These are phyloP conservation scores for Troglohyphantes excavatus DNA, from an alignment of 2,888 invertebrate genomes.

Conservation along the genomic window DNA sequence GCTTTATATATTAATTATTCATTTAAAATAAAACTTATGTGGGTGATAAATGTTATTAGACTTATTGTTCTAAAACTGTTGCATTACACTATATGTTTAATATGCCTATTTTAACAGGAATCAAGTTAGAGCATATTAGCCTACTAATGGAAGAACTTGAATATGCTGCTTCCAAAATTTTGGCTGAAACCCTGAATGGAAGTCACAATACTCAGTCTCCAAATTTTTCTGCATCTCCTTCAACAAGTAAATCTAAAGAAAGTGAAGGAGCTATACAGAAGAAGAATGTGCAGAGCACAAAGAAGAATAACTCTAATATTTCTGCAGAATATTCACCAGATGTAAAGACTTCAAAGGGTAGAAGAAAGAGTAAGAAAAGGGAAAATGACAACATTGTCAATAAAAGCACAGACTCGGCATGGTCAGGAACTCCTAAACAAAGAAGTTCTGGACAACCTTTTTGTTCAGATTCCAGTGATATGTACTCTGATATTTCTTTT, in stretches of 20 bases:
- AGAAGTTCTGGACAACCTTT: background rate
- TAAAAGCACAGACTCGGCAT: background rate
- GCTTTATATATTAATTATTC: too few species aligned
- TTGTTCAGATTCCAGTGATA: conserved; percentile 28
- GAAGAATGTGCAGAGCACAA: conserved; percentile 23
- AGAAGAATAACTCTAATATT: conserved; percentile 5
- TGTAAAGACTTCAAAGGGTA: conserved; percentile 23
- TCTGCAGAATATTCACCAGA: background rate
- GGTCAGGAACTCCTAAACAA: conserved; percentile 30
- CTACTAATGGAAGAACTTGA: background rate
- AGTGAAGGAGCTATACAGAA: conserved; percentile 41
- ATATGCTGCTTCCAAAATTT: background rate
- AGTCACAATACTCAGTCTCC: background rate
- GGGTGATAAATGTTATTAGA: too few species aligned
- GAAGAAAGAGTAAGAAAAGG: conserved; percentile 30
- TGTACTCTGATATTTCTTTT: conserved; percentile 35
- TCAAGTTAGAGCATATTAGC: background rate
- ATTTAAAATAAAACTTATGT: too few species aligned
- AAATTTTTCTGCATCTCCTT: background rate
- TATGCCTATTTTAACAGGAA: background rate
- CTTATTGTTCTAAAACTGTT: too few species aligned
- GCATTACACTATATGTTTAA: too few species aligned
- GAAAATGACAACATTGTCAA: conserved; percentile 11
- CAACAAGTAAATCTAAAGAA: background rate
- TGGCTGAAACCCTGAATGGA: conserved; percentile 1